Conservation (phyloP, 2,797 vertebrate species). For the Psittacula derbiana region DNA sequence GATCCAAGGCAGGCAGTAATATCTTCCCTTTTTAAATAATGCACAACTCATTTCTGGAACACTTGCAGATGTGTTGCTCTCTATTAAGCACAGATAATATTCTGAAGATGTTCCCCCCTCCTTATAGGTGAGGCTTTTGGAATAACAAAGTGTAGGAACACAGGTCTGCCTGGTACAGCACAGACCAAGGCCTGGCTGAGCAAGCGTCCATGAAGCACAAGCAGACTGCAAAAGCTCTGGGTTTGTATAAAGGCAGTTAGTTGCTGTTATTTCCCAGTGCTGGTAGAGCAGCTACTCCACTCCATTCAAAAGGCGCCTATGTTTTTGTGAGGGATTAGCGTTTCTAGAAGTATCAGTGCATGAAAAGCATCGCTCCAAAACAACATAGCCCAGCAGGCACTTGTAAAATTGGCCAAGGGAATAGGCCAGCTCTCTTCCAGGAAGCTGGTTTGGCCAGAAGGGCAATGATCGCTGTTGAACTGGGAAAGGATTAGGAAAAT, state of each 20-base stretch:
- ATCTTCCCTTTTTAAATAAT: conserved; percentile 47
- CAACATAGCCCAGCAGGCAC: accelerated
- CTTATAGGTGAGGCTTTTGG: neutral
- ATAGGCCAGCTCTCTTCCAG: accelerated
- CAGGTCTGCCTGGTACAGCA: neutral
- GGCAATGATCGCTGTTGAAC: neutral
- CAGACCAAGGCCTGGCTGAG: neutral
- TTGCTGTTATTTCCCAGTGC: neutral
- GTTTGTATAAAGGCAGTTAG: neutral
- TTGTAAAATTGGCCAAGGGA: neutral
- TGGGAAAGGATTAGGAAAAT: neutral
- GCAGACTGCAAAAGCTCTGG: neutral
- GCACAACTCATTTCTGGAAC: conserved; percentile 52
- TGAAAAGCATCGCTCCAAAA: neutral
- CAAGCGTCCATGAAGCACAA: neutral
- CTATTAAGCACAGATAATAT: neutral
- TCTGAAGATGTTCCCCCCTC: neutral
- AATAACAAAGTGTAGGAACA: neutral
- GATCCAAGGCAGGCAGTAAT: neutral
- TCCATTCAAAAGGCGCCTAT: neutral
- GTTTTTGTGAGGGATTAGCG: neutral
- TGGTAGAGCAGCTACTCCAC: neutral
- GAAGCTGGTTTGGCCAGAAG: neutral
- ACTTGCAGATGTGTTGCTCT: conserved; percentile 36
- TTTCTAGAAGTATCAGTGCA: neutral